A percentile compares a stretch with the other conserved stretches of the same genome.
Conservation (phyloP, 1,140 invertebrate species). For the Macrocentrus cingulum region DNA sequence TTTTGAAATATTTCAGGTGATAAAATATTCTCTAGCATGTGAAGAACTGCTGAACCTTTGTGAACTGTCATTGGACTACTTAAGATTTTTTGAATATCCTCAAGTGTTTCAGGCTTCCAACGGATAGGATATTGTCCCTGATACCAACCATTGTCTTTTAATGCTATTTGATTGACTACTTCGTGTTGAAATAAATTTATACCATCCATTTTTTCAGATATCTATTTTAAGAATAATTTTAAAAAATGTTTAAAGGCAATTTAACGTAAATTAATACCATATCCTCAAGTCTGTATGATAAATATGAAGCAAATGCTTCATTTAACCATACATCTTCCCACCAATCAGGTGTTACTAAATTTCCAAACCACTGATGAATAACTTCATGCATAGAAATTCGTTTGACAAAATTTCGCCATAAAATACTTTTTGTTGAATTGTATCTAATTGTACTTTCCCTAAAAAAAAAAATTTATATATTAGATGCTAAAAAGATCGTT, state of each 20-base stretch:
- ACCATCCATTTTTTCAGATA: background rate
- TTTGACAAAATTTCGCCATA: no score
- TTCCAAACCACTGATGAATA: constrained; percentile 59
- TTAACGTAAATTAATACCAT: background rate
- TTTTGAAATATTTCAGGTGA: constrained; percentile 51
- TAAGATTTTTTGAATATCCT: constrained; percentile 74
- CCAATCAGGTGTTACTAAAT: constrained; percentile 52
- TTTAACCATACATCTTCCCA: constrained; percentile 62
- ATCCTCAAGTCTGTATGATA: constrained; percentile 20
- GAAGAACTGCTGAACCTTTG: constrained; percentile 55
- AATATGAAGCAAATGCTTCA: constrained; percentile 62
- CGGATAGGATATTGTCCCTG: constrained; percentile 33
- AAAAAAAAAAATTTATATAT: no score
- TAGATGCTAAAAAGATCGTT: no score
- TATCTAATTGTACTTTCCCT: background rate
- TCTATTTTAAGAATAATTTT: constrained; percentile 5
- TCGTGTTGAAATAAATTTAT: background rate
- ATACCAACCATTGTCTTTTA: no score
- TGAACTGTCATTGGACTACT: constrained; percentile 79
- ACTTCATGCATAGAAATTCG: constrained; percentile 63
- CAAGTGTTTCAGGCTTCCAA: constrained; percentile 65
- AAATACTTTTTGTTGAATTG: no score
- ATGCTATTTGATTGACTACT: background rate
- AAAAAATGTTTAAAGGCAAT: no score
- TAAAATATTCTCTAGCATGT: constrained; percentile 57